These are phyloP conservation scores for Hoplostethus mediterraneus DNA, from an alignment of 2,797 vertebrate species.

Conservation along the genomic window DNA sequence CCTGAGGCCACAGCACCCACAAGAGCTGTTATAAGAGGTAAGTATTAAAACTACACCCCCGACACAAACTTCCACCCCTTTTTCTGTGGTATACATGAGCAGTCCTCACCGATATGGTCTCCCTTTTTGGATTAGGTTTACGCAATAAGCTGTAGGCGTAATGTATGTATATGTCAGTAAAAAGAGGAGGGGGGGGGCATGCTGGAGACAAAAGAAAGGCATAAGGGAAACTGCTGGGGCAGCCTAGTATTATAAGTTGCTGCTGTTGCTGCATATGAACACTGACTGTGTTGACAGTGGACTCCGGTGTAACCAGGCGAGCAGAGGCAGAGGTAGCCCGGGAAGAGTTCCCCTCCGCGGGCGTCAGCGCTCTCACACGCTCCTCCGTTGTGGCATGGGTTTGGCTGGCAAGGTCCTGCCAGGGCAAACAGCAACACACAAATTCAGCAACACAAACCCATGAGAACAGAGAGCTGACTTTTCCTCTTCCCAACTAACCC, in stretches of 20 bases:
- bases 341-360: slow-evolving; percentile 70
- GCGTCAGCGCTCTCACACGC: slow-evolving; percentile 87
- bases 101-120: too few relatives aligned
- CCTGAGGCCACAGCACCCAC: too few relatives aligned
- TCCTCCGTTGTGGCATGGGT: slow-evolving; percentile 90
- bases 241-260: neutral
- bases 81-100: too few relatives aligned
- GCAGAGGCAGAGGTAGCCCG: slow-evolving; percentile 89
- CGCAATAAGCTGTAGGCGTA: too few relatives aligned
- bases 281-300: slow-evolving; percentile 93
- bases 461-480: neutral
- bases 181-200: too few relatives aligned
- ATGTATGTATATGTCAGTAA: too few relatives aligned
- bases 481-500: too few relatives aligned
- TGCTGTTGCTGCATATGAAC: neutral
- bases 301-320: slow-evolving; percentile 87
- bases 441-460: neutral
- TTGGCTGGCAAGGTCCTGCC: slow-evolving; percentile 87
- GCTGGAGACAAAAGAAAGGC: too few relatives aligned
- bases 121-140: too few relatives aligned
- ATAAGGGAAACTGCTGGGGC: neutral
- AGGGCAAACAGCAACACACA: neutral
- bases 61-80: too few relatives aligned
- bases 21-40: too few relatives aligned
- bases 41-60: too few relatives aligned